Base-by-base conservation (phyloP, 1,140 invertebrate species). In the Zaprionus nigranus region DNA sequence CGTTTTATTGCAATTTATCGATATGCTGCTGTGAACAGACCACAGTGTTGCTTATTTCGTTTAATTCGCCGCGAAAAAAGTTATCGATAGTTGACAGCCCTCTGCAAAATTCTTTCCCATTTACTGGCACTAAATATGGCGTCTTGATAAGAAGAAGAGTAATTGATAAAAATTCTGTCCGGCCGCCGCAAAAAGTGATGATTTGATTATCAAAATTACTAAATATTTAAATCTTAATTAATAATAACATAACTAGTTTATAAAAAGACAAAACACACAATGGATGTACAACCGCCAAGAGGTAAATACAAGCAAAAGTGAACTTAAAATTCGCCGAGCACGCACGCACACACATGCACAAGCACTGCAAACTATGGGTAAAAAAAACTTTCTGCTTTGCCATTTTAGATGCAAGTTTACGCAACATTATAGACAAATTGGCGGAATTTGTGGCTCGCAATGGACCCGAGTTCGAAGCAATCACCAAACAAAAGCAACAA, bases 401-500 rank as follows among this genome's bases (percentile, higher is more conserved):
- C 12, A 49, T 34, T 64, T 82, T 68, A 93, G 92, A 93, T 82
- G 79, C 86, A 53, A 88, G 86, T 79, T 91, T 93, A 68, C 85
- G 92, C 65, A 99, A 99, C 94, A 99, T 99, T 90, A 99, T 99
- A 88, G 98, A 99, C 94, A 99, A 99, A 94, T 94, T 99, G 81
- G 99, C 99, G 2, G 97, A 99, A 93, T 99, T 99, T 95, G 99
- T 99, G 63, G 98, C 98, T 73, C 94, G 98, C 92, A 99, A 99
- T 97, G 99, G 99, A 20, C 98, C 98, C 2, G 98, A 99, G 93
- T 99, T 99, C 94, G 99, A 99, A 94, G 96, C 97, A 92, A 99
- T 99, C 96, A 99, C 98, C 54, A 99, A 99, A 94, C 97, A 97
- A 87, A 99, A 99, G 93, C 98, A 99, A 93, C 97, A 98, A 93